Evolutionary conservation across 2,888 invertebrate genomes (phyloP), one percentile per base, ranked within the genome.

Genomic region (Proisotoma minuta): DNA sequence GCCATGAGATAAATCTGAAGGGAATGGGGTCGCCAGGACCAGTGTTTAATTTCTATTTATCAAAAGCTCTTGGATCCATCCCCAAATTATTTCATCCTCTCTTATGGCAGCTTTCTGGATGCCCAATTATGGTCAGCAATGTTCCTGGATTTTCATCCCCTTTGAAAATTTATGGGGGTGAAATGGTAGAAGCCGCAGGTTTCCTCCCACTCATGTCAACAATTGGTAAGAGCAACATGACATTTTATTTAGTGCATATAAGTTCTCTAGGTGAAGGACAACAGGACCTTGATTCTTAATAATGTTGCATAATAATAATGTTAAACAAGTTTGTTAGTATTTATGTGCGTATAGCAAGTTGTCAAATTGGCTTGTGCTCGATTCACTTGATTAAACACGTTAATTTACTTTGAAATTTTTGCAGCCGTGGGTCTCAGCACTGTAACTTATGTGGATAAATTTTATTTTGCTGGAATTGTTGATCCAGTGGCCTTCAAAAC

Each of bases 201-300:
- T 72, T 69, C 64, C 56, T 72, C 26, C 72, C 72, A 15, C 58
- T 72, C n/a, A 59, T 69, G 48, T 62, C 64, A n/a, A 66, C 68
- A 5, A 70, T 68, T 23, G 72, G 72, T 72, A 53, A 65, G 27
- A n/a, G n/a, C n/a, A n/a, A n/a, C n/a, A n/a, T n/a, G n/a, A n/a
- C n/a, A n/a, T n/a, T n/a, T n/a, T n/a, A 26, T 8, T 18, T 28
- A 20, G 26, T 20, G 20, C 18, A 53, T 28, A 4, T 20, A 5
- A 34, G 3, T 20, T 29, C 12, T 29, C 34, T 18, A 53, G 15
- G 20, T 29, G 23, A 24, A 24, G 23, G 4, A 18, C 10, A 50
- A 22, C n/a, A n/a, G n/a, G n/a, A n/a, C n/a, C n/a, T n/a, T n/a
- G n/a, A n/a, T n/a, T n/a, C n/a, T n/a, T n/a, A n/a, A n/a, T n/a